Conservation (phyloP, 1,140 invertebrate genomes). For the Pogonomyrmex californicus region DNA sequence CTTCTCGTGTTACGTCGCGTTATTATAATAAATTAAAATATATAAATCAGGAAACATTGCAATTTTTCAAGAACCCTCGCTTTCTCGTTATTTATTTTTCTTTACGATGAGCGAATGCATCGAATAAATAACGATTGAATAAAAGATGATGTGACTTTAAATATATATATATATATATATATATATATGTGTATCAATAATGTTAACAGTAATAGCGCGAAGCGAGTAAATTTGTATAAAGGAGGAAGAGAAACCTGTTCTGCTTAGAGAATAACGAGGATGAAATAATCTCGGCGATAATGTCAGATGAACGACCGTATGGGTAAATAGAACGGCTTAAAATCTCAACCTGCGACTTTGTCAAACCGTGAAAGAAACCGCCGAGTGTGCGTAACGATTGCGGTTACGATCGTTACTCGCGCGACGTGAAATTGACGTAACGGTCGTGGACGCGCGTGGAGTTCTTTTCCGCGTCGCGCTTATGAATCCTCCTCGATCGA, state of each 20-base stretch:
- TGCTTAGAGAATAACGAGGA: background rate
- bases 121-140: background rate
- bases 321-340: background rate
- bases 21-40: background rate
- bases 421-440: constrained; percentile 28
- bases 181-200: too few species aligned
- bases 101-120: background rate
- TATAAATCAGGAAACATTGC: background rate
- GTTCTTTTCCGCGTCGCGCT: constrained; percentile 32
- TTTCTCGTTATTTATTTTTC: background rate
- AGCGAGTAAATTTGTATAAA: background rate
- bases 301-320: background rate
- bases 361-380: constrained; percentile 11
- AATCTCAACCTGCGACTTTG: background rate
- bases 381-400: constrained; percentile 10
- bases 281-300: constrained; percentile 33
- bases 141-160: background rate
- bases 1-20: constrained; percentile 24
- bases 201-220: background rate
- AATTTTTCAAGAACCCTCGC: background rate
- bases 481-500: constrained; percentile 37
- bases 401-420: constrained; percentile 23
- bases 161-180: background rate
- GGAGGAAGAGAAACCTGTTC: constrained; percentile 4
- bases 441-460: background rate